These are phyloP conservation scores for Suillia variegata DNA, from an alignment of 2,888 invertebrate species.

Conservation along the genomic window DNA sequence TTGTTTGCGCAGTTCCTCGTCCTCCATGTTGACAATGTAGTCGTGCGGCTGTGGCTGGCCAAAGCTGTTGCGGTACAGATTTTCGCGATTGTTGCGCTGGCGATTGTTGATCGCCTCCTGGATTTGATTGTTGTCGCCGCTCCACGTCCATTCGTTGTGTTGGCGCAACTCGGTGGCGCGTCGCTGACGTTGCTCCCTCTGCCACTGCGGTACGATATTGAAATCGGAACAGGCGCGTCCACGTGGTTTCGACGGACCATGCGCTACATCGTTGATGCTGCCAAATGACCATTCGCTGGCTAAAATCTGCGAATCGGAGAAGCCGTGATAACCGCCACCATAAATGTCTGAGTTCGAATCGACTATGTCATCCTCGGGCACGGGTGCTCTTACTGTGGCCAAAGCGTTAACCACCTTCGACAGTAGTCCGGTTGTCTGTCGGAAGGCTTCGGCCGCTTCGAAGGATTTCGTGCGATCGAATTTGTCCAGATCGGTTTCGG, in stretches of 20 bases:
- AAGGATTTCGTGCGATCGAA: constrained; percentile 79
- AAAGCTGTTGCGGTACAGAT: constrained; percentile 36
- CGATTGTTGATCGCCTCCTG: constrained; percentile 58
- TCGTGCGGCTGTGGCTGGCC: constrained; percentile 28
- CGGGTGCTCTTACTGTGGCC: constrained; percentile 65
- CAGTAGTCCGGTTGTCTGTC: constrained; percentile 77
- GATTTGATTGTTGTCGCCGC: constrained; percentile 60
- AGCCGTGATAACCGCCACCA: constrained; percentile 68
- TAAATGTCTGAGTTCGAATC: constrained; percentile 43
- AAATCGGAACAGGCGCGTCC: constrained; percentile 70
- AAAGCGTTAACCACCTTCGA: constrained; percentile 79
- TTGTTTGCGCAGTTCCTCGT: constrained; percentile 33
- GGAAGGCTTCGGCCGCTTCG: constrained; percentile 69
- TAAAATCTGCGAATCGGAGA: constrained; percentile 76
- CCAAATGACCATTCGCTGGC: constrained; percentile 70
- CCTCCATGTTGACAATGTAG: constrained; percentile 45
- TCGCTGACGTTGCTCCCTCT: constrained; percentile 30
- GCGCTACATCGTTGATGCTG: constrained; percentile 47
- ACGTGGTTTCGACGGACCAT: constrained; percentile 62
- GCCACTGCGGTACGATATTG: constrained; percentile 46
- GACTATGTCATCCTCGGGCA: constrained; percentile 59
- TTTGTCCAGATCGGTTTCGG: constrained; percentile 78
- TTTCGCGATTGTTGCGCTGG: constrained; percentile 38
- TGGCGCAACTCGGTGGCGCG: constrained; percentile 36
- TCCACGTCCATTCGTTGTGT: constrained; percentile 61